These are phyloP conservation scores for Brachymystax lenok DNA, from an alignment of 2,797 vertebrate species.

Conservation along the genomic window DNA sequence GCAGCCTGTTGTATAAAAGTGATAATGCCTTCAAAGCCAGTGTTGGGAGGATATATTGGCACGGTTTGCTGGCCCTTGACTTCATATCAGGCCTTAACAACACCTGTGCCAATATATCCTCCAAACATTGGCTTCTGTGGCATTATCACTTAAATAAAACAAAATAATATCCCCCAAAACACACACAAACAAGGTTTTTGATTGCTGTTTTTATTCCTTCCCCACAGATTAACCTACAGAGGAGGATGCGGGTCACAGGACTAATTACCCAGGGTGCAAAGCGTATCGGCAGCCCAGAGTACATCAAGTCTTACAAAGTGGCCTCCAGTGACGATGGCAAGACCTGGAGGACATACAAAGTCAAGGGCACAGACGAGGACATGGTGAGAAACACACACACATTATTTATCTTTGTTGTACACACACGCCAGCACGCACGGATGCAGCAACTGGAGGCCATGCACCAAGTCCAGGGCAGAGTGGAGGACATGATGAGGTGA, in stretches of 20 bases:
- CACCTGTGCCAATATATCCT: too few relatives aligned
- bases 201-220: background rate
- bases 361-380: slow-evolving; percentile 92
- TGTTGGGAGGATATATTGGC: too few relatives aligned
- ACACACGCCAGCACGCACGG: too few relatives aligned
- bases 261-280: slow-evolving; percentile 99
- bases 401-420: background rate
- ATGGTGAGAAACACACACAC: slow-evolving; percentile 81
- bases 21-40: too few relatives aligned
- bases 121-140: background rate
- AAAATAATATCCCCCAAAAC: background rate
- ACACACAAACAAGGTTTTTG: background rate
- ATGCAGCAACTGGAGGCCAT: slow-evolving; percentile 40
- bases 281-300: slow-evolving; percentile 97
- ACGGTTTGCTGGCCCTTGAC: too few relatives aligned
- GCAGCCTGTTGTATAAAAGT: too few relatives aligned
- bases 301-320: slow-evolving; percentile 98
- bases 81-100: too few relatives aligned
- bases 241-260: slow-evolving; percentile 96
- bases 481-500: slow-evolving; percentile 75
- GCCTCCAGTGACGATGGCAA: slow-evolving; percentile 96
- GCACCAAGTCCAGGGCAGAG: slow-evolving; percentile 62
- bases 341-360: slow-evolving; percentile 93
- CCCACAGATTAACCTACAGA: slow-evolving; percentile 94
- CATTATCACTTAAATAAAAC: too few relatives aligned